Evolutionary conservation across 2,113 vertebrate genomes (phyloP).

Genomic region (Himantopus leucocephalus): DNA sequence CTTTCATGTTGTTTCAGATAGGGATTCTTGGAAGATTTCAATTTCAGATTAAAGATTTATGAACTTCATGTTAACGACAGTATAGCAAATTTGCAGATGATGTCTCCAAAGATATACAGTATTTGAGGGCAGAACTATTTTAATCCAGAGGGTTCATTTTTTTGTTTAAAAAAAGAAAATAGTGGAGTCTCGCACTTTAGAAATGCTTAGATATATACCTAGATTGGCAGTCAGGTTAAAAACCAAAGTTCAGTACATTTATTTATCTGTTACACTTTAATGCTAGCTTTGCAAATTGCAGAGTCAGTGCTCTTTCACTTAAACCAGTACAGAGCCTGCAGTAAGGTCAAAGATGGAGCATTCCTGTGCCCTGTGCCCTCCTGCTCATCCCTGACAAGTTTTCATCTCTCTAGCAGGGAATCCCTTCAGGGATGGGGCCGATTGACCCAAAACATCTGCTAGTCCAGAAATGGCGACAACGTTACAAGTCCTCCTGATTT

Average conservation of each 20-base stretch:
- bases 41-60: conserved; percentile 16
- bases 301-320: neutral
- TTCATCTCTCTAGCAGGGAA: neutral
- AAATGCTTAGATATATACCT: neutral
- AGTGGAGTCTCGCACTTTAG: neutral
- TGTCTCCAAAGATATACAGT: neutral
- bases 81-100: neutral
- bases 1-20: neutral
- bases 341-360: neutral
- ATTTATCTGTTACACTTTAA: neutral
- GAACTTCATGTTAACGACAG: neutral
- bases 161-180: neutral
- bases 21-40: neutral
- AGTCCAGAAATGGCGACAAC: neutral
- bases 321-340: neutral
- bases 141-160: neutral
- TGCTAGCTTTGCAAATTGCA: neutral
- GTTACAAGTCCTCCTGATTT: neutral
- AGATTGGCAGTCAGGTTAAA: neutral
- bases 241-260: neutral
- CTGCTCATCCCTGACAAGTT: neutral
- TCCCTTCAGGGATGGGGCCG: neutral
- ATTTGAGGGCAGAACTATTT: neutral
- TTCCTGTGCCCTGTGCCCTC: neutral
- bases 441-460: neutral